phyloP scores from a whole-genome alignment of 2,113 vertebrate genomes.

The Oophaga pumilio region DNA sequence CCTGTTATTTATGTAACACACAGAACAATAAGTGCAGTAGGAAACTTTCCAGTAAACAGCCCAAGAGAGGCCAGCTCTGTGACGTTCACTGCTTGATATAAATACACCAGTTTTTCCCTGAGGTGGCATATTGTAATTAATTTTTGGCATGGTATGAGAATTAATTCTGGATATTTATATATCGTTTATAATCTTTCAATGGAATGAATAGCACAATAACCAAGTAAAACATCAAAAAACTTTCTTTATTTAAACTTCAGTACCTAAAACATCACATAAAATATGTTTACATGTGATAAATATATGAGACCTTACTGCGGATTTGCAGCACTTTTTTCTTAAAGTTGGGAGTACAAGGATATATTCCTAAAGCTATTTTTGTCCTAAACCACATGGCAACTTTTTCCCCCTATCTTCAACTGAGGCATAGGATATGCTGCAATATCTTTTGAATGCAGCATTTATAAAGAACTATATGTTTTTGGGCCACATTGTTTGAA shows the following conservation, averaged over 20 bases:
- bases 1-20: neutral
- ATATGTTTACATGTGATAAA: neutral
- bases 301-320: neutral
- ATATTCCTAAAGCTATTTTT: neutral
- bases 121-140: neutral
- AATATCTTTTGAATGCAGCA: neutral
- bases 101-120: neutral
- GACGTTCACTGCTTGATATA: neutral
- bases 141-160: neutral
- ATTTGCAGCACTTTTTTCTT: neutral
- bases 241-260: conserved; percentile 31
- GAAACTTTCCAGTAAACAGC: conserved; percentile 14
- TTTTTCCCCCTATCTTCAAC: neutral
- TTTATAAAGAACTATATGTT: neutral
- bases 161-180: neutral
- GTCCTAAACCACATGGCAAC: neutral
- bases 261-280: conserved; percentile 57
- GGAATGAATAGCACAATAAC: neutral
- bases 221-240: neutral
- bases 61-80: neutral
- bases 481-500: neutral
- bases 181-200: neutral
- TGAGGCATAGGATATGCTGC: neutral
- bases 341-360: neutral
- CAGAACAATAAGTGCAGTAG: neutral